Evolutionary conservation across 1,140 invertebrate species (phyloP).

Genomic region (Epicauta chinensis): DNA sequence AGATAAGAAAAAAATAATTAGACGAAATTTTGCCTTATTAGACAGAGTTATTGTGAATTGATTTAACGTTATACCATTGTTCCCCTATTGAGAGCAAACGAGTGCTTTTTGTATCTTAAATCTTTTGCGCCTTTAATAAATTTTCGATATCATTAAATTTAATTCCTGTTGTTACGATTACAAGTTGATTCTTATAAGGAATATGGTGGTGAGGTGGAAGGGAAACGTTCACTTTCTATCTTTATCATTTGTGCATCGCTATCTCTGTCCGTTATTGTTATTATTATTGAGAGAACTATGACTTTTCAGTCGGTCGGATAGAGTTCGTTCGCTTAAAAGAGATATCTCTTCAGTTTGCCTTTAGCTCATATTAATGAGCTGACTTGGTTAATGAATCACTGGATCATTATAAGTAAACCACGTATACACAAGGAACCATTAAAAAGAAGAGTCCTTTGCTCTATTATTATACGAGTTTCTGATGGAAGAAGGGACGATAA

Average conservation of each 20-base stretch:
- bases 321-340: too few relatives aligned
- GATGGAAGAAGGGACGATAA: too few relatives aligned
- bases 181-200: constrained; percentile 18
- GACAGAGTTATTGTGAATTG: constrained; percentile 11
- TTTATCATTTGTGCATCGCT: too few relatives aligned
- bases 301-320: too few relatives aligned
- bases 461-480: constrained; percentile 26
- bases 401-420: constrained; percentile 33
- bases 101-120: constrained; percentile 6
- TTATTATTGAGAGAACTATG: neutral
- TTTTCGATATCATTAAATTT: constrained; percentile 29
- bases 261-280: neutral
- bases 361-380: constrained; percentile 32
- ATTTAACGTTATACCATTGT: too few relatives aligned
- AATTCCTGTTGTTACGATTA: constrained; percentile 26
- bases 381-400: constrained; percentile 31
- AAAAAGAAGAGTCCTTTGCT: constrained; percentile 26
- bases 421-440: constrained; percentile 25
- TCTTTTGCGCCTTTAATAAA: constrained; percentile 24
- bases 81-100: neutral
- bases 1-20: too few relatives aligned
- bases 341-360: constrained; percentile 11
- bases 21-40: too few relatives aligned
- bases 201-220: constrained; percentile 1
- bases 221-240: constrained; percentile 7